Evolutionary conservation across 2,797 vertebrate genomes (phyloP), one percentile per base, ranked within the genome.

Genomic region (Cephalopachus bancanus): DNA sequence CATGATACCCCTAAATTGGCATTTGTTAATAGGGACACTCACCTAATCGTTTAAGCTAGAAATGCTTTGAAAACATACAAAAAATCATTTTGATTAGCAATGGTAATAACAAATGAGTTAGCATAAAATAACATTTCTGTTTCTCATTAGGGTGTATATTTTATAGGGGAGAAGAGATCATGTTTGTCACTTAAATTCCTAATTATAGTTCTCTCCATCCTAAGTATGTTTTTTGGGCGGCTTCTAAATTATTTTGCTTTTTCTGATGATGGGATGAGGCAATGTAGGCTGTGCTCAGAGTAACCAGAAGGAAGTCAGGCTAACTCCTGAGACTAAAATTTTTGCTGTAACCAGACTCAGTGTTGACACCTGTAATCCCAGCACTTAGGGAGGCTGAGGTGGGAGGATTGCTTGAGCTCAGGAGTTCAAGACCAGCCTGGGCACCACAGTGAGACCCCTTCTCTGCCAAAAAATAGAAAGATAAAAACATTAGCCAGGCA

Each of bases 161-260:
- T 88, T 74, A 72, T 87, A 91, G 49, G 10, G 37, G 19, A 71
- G 49, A 69, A 51, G 65, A 12, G 4, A 55, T 80, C 37, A 24
- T 81, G 30, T 79, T 91, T 87, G 80, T 57, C 53, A 65, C 59
- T 22, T 30, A 74, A 84, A 84, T 90, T 90, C 9, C 57, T 62
- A 64, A 72, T 83, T 87, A 8, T 37, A 24, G 74, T 74, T 72
- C 53, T 17, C 15, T 17, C 19, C 6, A 17, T 55, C 11, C 37
- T 44, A 12, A 37, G 37, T 37, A 37, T 65, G 57, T 74, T 93
- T 97, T 65, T 65, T 79, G 71, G 26, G 30, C n/a, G 81, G 7
- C 78, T 65, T 72, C 49, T 83, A 7, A 86, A 80, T 86, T 83
- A 83, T n/a, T 86, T 67, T 83, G 9, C 59, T 62, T 79, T 96